A percentile compares a stretch with the other conserved stretches of the same genome.
phyloP scores from a whole-genome alignment of 92 coral and sea anemone genomes.

The Blastomussa wellsi region DNA sequence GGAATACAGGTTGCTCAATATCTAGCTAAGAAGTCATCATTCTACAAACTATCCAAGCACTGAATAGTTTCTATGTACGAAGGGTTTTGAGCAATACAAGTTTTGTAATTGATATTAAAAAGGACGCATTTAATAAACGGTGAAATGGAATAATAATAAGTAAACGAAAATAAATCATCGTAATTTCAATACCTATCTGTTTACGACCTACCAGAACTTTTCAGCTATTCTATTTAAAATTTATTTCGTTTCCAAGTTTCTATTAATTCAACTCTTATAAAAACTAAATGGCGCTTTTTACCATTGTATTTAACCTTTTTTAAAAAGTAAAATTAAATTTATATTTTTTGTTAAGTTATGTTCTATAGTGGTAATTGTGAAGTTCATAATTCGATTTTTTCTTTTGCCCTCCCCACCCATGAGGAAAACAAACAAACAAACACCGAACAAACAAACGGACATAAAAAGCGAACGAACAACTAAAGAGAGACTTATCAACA shows the following conservation, averaged over 20 bases:
- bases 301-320: not conserved
- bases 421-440: not conserved
- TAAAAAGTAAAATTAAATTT: not conserved
- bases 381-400: not conserved
- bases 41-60: not conserved
- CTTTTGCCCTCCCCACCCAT: not conserved
- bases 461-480: not conserved
- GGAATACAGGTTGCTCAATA: not conserved
- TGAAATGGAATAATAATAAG: not conserved
- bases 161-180: not conserved
- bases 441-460: not conserved
- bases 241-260: conserved; percentile 2
- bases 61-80: not conserved
- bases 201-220: not conserved
- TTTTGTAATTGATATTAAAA: not conserved
- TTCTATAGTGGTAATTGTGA: not conserved
- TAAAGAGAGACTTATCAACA: not conserved
- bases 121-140: not conserved
- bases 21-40: not conserved
- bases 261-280: not conserved
- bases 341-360: not conserved
- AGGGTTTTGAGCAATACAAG: not conserved
- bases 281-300: conserved; percentile 1
- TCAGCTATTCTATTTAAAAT: not conserved
- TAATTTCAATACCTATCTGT: not conserved